Percentiles rank a stretch among this genome's conserved stretches.
These are phyloP conservation scores for Erythrolamprus reginae DNA, from an alignment of 2,113 vertebrate genomes.

Conservation along the genomic window DNA sequence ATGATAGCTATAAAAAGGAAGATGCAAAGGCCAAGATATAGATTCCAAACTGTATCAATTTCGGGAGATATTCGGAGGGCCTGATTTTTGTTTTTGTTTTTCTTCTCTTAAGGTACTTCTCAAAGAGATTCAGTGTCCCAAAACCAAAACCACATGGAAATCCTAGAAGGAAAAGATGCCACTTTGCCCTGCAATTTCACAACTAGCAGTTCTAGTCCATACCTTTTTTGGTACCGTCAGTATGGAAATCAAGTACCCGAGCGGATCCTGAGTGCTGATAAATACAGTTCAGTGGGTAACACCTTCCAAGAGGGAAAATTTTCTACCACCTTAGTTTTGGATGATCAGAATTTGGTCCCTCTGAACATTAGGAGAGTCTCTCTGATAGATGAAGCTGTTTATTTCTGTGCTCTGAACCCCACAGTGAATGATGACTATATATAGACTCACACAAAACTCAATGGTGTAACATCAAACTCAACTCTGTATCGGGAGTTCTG, in stretches of 20 bases:
- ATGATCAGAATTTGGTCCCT: not conserved
- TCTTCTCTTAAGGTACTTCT: not conserved
- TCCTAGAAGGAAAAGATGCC: not conserved
- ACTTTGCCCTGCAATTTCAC: constrained; percentile 4
- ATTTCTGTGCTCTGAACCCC: constrained; percentile 23
- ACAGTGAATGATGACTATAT: not conserved
- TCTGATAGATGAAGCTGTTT: constrained; percentile 17
- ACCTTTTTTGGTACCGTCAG: not conserved
- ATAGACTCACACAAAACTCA: not conserved
- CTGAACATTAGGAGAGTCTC: not conserved
- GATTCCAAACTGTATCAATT: not conserved
- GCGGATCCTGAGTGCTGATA: not conserved
- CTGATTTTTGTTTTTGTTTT: not conserved
- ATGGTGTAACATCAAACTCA: not conserved
- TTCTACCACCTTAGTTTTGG: not conserved
- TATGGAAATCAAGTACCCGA: not conserved
- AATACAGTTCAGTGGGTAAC: not conserved
- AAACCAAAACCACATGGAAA: not conserved
- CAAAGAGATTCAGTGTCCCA: not conserved
- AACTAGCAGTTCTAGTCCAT: not conserved
- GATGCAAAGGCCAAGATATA: not conserved
- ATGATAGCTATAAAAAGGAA: not conserved
- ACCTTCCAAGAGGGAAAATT: not conserved
- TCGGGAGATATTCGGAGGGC: not conserved
- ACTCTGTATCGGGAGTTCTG: not conserved